These are phyloP conservation scores for Entomobrya proxima DNA, from an alignment of 2,888 invertebrate species.

Conservation along the genomic window DNA sequence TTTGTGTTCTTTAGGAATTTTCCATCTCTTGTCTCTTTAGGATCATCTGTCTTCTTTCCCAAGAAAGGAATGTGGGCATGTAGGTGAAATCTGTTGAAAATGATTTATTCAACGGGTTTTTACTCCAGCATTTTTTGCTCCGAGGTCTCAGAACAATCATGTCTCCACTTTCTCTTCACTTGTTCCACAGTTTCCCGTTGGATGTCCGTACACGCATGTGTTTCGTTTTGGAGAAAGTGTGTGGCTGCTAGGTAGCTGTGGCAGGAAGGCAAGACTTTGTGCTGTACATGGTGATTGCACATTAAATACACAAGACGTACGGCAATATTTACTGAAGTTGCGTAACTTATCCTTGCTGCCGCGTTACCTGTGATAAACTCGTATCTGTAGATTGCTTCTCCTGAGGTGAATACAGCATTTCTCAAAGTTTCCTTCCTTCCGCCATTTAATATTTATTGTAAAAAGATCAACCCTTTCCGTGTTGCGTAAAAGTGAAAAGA, in stretches of 20 bases:
- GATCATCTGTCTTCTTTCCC: slow-evolving; percentile 17
- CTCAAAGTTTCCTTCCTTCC: slow-evolving; percentile 3
- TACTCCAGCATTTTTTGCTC: not conserved
- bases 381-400: not conserved
- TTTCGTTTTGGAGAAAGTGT: too few relatives aligned
- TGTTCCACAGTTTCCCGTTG: not conserved
- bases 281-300: too few relatives aligned
- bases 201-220: not conserved
- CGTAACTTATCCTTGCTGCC: not conserved
- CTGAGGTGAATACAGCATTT: not conserved
- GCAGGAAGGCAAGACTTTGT: too few relatives aligned
- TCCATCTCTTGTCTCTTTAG: too few relatives aligned
- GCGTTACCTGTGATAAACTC: not conserved
- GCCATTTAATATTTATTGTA: not conserved
- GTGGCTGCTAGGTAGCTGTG: too few relatives aligned
- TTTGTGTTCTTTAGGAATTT: not conserved
- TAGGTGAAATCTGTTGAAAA: not conserved
- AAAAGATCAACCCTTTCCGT: slow-evolving; percentile 2
- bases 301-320: too few relatives aligned
- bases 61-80: not conserved
- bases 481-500: not conserved
- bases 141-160: not conserved
- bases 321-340: not conserved
- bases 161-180: not conserved
- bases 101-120: not conserved